These are phyloP conservation scores for Oenanthe oenanthe DNA, from an alignment of 2,113 vertebrate genomes.

Conservation along the genomic window DNA sequence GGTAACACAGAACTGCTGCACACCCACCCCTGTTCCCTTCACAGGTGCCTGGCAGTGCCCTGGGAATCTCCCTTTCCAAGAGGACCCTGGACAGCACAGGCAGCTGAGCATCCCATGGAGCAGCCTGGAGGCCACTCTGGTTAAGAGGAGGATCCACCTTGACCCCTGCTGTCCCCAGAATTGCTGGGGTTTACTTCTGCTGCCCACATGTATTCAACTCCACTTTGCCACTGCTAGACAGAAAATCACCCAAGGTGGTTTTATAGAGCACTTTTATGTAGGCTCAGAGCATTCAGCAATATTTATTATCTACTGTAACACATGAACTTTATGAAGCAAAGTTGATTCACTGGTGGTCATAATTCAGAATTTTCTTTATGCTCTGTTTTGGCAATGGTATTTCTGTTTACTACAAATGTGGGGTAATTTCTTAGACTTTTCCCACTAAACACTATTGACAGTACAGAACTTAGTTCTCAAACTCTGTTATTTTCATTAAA, in stretches of 20 bases:
- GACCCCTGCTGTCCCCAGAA: neutral
- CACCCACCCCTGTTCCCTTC: neutral
- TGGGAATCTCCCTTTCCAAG: neutral
- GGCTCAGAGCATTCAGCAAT: neutral
- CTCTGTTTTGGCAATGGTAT: neutral
- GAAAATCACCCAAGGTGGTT: neutral
- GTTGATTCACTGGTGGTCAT: neutral
- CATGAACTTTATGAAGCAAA: neutral
- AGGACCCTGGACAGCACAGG: neutral
- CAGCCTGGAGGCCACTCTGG: neutral
- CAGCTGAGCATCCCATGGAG: neutral
- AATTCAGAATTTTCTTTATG: conserved; percentile 7
- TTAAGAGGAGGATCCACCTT: neutral
- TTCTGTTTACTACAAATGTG: neutral
- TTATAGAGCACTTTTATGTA: neutral
- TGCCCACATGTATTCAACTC: neutral
- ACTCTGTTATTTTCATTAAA: neutral
- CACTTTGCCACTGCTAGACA: neutral
- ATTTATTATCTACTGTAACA: conserved; percentile 1
- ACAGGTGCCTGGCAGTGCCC: neutral
- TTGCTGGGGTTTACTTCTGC: neutral
- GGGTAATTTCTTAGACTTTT: neutral
- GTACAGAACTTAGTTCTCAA: neutral
- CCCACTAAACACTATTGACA: neutral
- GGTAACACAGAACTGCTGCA: neutral